Conservation (phyloP, 2,888 invertebrate species). For the Nezara viridula region DNA sequence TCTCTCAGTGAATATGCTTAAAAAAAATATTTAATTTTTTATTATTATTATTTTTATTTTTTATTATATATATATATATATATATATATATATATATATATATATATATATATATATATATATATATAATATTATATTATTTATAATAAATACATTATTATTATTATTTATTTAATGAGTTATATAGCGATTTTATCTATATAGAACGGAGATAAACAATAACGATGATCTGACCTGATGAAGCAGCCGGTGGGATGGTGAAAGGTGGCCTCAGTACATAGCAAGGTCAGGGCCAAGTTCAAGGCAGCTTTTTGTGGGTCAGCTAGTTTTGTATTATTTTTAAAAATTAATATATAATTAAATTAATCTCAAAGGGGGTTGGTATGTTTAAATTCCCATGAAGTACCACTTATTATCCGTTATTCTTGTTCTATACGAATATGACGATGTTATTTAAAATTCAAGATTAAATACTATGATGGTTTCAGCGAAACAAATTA, state of each 20-base stretch:
- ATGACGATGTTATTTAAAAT: not conserved
- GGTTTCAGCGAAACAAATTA: not conserved
- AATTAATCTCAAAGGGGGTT: not conserved
- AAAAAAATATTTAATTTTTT: no score
- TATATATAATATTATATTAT: no score
- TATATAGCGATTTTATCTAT: no score
- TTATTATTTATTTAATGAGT: no score
- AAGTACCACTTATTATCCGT: not conserved
- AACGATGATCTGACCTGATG: not conserved
- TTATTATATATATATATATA: no score
- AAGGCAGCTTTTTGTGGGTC: not conserved
- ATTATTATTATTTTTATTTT: no score
- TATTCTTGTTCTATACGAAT: not conserved
- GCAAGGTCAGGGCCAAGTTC: slow-evolving; percentile 46
- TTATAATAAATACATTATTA: no score
- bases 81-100: no score
- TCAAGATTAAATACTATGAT: not conserved
- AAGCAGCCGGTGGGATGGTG: not conserved
- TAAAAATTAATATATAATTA: not conserved
- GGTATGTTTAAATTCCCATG: not conserved
- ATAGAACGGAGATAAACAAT: not conserved
- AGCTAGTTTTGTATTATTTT: not conserved
- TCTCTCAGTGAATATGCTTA: no score
- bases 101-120: no score
- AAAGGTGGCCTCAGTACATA: not conserved